Conservation (phyloP, 2,888 invertebrate genomes). For the Machimus rusticus region DNA sequence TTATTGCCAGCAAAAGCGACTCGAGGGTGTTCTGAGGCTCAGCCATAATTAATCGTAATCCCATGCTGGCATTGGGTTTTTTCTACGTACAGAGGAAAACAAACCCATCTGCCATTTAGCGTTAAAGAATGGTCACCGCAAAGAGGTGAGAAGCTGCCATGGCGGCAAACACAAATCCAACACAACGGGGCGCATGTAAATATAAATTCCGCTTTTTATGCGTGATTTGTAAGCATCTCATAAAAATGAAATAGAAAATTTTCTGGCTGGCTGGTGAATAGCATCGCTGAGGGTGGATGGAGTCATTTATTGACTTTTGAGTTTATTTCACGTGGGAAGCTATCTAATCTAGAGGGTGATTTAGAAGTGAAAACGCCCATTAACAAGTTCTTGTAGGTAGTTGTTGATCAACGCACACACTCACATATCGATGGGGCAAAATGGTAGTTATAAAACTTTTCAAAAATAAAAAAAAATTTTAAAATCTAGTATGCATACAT, state of each 20-base stretch:
- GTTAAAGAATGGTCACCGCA: background rate
- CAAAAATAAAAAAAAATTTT: too few species aligned
- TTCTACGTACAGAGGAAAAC: background rate
- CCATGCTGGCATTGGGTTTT: background rate
- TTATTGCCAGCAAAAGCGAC: background rate
- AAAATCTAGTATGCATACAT: too few species aligned
- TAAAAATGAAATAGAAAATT: background rate
- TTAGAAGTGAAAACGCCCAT: background rate
- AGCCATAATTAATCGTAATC: slow-evolving; percentile 22
- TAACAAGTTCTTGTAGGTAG: too few species aligned
- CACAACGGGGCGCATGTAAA: background rate
- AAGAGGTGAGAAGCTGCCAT: background rate
- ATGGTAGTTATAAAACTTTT: too few species aligned
- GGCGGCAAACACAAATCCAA: background rate
- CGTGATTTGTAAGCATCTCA: background rate
- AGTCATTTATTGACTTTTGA: background rate
- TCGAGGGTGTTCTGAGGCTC: background rate
- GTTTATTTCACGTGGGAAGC: background rate
- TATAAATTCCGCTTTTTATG: background rate
- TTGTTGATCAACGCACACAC: too few species aligned
- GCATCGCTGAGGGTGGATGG: background rate
- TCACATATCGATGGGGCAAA: too few species aligned
- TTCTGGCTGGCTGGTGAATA: background rate
- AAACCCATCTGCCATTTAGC: background rate
- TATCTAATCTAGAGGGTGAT: background rate